Evolutionary conservation across 2,888 invertebrate species (phyloP), one percentile per base, ranked within the genome.

Genomic region (Pachydiplax longipennis): DNA sequence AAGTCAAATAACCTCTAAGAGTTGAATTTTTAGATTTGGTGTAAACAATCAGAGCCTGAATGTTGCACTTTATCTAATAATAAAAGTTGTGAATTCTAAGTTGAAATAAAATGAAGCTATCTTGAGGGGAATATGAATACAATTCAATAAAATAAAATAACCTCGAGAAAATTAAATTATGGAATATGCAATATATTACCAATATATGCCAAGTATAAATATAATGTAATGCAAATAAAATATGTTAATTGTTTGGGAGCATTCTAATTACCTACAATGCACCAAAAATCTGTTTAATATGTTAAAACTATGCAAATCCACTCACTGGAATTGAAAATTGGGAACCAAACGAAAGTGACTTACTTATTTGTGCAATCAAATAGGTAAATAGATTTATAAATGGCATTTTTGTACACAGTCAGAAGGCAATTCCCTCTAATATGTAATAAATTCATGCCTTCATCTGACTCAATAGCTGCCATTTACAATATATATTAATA

Each of bases 381-480:
- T 15, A 53, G 61, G 37, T 61, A 61, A 61, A 65, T 58, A 58
- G 61, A 61, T 61, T 61, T 18, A 61, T 61, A 87, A 87, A 61
- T 87, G 61, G 87, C 61, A 31, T 65, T 58, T 53, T 53, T 61
- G 61, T 61, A 87, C 87, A 35, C n/a, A 61, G 35, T 65, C 87
- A 87, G 58, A 31, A 65, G 87, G 65, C 87, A 87, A 87, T 58
- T 40, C 18, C 53, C 22, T 61, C 61, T 65, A 87, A 65, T 37
- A 81, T 81, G 15, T 81, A 37, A 73, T 73, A 31, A 73, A 31
- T 25, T 87, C 37, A 37, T 87, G 87, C 87, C 87, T 61, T n/a
- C 18, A 61, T 37, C 25, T 37, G 87, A 58, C 87, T 61, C 87
- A 31, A 10, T 87, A 87, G 87, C 58, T 87, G 87, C 87, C 87